A percentile compares a stretch with the other conserved stretches of the same genome.
Conservation (phyloP, 2,888 invertebrate species). For the Nemurella pictetii region DNA sequence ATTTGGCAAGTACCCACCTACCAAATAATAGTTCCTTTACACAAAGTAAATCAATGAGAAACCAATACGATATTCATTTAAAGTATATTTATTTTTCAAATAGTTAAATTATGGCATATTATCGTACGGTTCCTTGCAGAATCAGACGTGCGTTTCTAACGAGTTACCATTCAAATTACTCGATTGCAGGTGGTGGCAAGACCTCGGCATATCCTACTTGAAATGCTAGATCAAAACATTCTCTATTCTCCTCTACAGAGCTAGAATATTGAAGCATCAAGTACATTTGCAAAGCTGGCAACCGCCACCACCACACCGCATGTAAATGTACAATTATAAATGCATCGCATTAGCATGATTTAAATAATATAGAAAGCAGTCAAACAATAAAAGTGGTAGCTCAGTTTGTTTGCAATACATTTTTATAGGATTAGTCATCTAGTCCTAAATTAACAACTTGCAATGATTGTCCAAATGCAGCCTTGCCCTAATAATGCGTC, state of each 20-base stretch:
- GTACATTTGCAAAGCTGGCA: neutral
- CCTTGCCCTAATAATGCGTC: neutral
- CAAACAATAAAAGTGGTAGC: neutral
- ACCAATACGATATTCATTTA: too few species aligned
- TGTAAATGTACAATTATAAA: neutral
- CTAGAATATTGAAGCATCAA: neutral
- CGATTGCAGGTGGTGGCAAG: neutral
- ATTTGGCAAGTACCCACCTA: too few species aligned
- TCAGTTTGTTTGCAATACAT: neutral
- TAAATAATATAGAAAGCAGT: neutral
- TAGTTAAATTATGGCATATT: neutral
- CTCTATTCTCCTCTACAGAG: neutral
- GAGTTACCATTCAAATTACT: neutral
- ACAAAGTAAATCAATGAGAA: too few species aligned
- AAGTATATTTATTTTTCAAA: neutral
- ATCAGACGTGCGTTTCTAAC: neutral
- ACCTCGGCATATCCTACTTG: neutral
- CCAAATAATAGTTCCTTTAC: too few species aligned
- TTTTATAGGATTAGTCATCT: neutral
- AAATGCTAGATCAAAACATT: neutral
- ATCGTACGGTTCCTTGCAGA: neutral
- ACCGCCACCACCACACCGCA: neutral
- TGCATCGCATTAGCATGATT: neutral
- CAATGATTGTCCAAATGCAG: neutral
- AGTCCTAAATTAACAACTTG: neutral